Evolutionary conservation across 2,797 vertebrate species (phyloP), one percentile per base, ranked within the genome.

Genomic region (Percopsis omiscomaycus): DNA sequence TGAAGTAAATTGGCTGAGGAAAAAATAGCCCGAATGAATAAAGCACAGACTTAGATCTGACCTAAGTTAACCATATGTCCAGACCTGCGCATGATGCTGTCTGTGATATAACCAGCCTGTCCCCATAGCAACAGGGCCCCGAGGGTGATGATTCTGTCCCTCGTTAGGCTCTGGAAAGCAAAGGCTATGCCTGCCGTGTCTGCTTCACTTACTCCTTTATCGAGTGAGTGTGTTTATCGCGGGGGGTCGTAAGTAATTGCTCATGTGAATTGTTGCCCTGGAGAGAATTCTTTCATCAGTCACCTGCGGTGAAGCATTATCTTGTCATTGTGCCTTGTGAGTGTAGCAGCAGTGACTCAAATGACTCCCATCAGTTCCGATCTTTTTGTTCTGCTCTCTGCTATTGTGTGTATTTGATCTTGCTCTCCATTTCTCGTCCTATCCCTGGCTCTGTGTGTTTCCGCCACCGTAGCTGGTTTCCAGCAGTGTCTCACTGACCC

Each of bases 401-500:
- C 37, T 37, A 5, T 4, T 9, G 2, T 8, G 2, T 9, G 37
- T 37, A 37, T 37, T 9, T 37, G 37, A 37, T 37, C 37, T 37
- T 9, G 37, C 37, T 9, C 37, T 37, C 37, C 37, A 2, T 28
- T 32, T 8, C 2, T 15, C 28, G 4, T 6, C 15, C 22, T 16
- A 1, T 37, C 29, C 14, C 8, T 71, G 61, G 61, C 32, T 32
- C 10, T 55, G 49, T 45, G 0, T 28, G 48, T 55, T 48, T 15
- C 22, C 65, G 29, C 73, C 53, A 61, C 9, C 58, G 5, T 0
- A 95, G 95, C 70, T 0, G 94, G 95, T 0, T 94, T 96, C 77
- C 93, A 94, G 87, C 82, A 79, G 9, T 82, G 93, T 5, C 92
- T 92, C 16, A 50, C 95, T 79, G 94, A 96, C 58, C 83, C 89